Base-by-base conservation (phyloP, 2,888 invertebrate species). In the Hypselothyrea guttata region DNA sequence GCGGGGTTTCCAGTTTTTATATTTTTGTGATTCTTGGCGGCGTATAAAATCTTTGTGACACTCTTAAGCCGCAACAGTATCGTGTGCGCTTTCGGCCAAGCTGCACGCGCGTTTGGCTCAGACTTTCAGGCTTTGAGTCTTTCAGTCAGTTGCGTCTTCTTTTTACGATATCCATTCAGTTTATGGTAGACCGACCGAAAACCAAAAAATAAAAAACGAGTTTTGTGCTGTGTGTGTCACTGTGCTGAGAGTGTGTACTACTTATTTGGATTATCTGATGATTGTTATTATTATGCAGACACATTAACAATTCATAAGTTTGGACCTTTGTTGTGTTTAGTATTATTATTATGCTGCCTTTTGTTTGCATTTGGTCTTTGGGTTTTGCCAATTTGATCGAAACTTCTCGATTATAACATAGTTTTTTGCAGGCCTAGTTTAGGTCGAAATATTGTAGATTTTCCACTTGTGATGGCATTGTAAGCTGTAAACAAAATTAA, bases 61-160 rank as follows among this genome's bases (percentile, higher is more conserved):
- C 62, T 71, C 75, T 74, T 71, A 78, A 70, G 65, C 66, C 66
- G 54, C 69, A 79, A 86, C 84, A 84, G 84, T 84, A 77, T 84
- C 67, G 68, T 71, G 71, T 68, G 69, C 63, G 71, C 86, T 73
- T 73, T 82, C 47, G 71, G 67, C 69, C 53, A 51, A 47, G 71
- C 55, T 73, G 69, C 71, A 76, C 78, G 76, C 67, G 56, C 22
- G 22, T 22, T 22, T 66, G 62, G 58, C 52, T 41, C 9, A n/a
- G n/a, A n/a, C n/a, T n/a, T n/a, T n/a, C n/a, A n/a, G n/a, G n/a
- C n/a, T n/a, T n/a, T n/a, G 16, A 16, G 48, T 30, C 16, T 4
- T 33, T 13, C 8, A 1, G 44, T 34, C 18, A 16, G 37, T 28
- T 28, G 47, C 30, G 41, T 48, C 51, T 49, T 38, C 35, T 18